Evolutionary conservation across 1,140 invertebrate species (phyloP).

Genomic region (Drosophila melanica): DNA sequence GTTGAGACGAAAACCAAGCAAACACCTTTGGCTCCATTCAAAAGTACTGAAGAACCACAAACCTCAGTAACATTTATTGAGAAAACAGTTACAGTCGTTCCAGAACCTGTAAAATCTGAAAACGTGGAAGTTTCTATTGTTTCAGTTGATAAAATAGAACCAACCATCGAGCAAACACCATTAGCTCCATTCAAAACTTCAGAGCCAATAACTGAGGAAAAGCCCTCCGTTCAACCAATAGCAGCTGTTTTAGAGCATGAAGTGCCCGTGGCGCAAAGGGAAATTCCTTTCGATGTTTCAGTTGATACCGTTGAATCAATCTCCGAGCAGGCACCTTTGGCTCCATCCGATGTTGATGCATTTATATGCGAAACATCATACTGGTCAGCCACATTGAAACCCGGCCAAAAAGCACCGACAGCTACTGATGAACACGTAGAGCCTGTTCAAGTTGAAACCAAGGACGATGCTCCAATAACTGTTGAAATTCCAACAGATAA

Average conservation of each 20-base stretch:
- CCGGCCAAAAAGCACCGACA: constrained; percentile 35
- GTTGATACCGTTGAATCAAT: background rate
- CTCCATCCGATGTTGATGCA: constrained; percentile 38
- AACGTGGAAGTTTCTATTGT: background rate
- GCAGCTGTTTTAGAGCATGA: background rate
- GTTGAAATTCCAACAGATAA: constrained; percentile 50
- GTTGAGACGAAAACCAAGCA: background rate
- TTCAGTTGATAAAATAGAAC: constrained; percentile 1
- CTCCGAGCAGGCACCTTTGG: constrained; percentile 13
- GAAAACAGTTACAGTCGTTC: background rate
- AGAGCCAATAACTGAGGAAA: background rate
- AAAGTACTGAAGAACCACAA: background rate
- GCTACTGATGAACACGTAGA: constrained; percentile 13
- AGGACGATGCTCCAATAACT: constrained; percentile 34
- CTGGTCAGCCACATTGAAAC: constrained; percentile 77
- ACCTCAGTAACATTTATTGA: constrained; percentile 1
- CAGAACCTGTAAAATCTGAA: no score
- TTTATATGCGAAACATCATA: constrained; percentile 79
- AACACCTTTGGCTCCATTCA: constrained; percentile 20
- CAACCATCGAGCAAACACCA: constrained; percentile 1
- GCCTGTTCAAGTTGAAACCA: background rate
- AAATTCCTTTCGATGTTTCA: background rate
- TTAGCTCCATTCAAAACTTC: constrained; percentile 17
- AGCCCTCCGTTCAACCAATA: background rate
- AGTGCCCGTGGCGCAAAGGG: background rate